phyloP scores from a whole-genome alignment of 2,113 vertebrate genomes.

The Ochotona princeps region DNA sequence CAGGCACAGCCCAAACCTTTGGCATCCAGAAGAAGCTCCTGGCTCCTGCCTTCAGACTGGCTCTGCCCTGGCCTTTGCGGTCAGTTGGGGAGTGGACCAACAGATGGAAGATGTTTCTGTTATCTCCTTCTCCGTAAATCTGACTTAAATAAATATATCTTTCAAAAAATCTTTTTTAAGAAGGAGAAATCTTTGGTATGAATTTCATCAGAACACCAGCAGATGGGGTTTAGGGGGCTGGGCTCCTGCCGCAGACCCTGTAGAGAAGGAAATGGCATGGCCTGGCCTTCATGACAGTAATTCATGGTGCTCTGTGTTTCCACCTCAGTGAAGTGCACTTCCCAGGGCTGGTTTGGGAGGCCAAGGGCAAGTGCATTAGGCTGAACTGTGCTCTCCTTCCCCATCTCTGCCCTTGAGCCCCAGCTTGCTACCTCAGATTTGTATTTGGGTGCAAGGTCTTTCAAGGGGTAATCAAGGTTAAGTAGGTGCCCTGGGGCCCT shows the following conservation, averaged over 20 bases:
- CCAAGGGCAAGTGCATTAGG: not conserved
- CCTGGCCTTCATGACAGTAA: not conserved
- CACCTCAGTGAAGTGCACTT: not conserved
- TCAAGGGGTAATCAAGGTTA: not conserved
- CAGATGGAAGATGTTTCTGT: too few species aligned
- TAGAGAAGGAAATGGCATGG: not conserved
- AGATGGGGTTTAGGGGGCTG: not conserved
- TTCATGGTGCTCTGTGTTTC: not conserved
- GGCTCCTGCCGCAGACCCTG: not conserved
- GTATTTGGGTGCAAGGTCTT: not conserved
- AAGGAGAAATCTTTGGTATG: not conserved
- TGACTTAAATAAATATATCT: too few species aligned
- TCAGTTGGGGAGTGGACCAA: too few species aligned
- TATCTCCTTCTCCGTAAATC: too few species aligned
- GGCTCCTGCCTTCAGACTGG: too few species aligned
- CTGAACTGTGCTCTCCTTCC: not conserved
- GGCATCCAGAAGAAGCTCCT: too few species aligned
- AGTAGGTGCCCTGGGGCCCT: not conserved
- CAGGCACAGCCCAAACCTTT: too few species aligned
- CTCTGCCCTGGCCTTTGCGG: too few species aligned
- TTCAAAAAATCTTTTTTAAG: too few species aligned
- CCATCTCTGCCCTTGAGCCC: not conserved
- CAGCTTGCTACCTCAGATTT: not conserved
- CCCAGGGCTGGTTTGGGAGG: too few species aligned
- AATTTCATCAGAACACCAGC: not conserved